Evolutionary conservation across 2,888 invertebrate species (phyloP), one percentile per base, ranked within the genome.

Genomic region (Anorthoa munda): DNA sequence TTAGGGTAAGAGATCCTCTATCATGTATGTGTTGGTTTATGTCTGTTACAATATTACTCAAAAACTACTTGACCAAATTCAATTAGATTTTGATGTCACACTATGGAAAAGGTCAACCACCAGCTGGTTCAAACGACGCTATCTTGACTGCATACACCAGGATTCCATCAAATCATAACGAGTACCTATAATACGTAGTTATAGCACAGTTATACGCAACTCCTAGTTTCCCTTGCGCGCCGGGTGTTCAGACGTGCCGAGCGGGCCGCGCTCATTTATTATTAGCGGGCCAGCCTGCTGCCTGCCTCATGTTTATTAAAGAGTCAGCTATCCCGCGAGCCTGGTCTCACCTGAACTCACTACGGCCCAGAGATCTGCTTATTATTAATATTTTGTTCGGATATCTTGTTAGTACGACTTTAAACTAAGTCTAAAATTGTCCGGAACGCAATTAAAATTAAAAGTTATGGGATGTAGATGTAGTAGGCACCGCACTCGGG

Each of bases 221-320:
- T 81, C 79, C 81, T 81, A 76, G 82, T 82, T 77, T 66, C 72
- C 79, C 68, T 79, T 82, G 86, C 83, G 80, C 79, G 84, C 83
- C 88, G 84, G 84, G 85, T 86, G 82, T 82, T 75, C 83, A 82
- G 82, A 82, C 86, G 86, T 80, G 83, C 85, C 85, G 77, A 79
- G 75, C 84, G 85, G 83, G 79, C 86, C 82, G 79, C 79, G 83
- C 89, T 92, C 92, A 93, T 93, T 92, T 92, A 93, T 93, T 93
- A 93, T 93, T 93, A 92, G 91, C 89, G 87, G 89, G 79, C 88
- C 87, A 79, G 88, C 89, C 88, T 87, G 84, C 86, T 86, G 78
- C 86, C 86, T 86, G 78, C 86, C 90, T 93, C 92, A 93, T 93
- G 93, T 93, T 91, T 92, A 92, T 93, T 92, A 91, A 92, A 91